Percentiles rank a stretch among this genome's conserved stretches.
Conservation (phyloP, 92 coral and sea anemone genomes). For the Hydrozoanthus gracilis region DNA sequence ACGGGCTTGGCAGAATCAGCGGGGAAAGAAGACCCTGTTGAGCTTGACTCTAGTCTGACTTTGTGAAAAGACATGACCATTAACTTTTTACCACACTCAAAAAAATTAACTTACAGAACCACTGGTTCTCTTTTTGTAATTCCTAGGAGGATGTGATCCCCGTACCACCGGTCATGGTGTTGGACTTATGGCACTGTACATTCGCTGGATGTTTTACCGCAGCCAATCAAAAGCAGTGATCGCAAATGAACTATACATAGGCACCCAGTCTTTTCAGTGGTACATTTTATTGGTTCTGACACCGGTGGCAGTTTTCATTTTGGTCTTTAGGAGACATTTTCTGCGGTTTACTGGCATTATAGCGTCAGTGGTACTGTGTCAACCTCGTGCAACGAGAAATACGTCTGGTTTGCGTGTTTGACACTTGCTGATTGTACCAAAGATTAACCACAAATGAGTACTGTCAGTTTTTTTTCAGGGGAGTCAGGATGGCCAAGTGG, state of each 20-base stretch:
- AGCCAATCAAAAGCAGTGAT: neutral
- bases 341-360: constrained; percentile 1
- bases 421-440: no score
- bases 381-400: neutral
- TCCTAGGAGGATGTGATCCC: constrained; percentile 14
- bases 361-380: neutral
- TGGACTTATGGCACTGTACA: constrained; percentile 19
- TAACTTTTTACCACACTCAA: no score
- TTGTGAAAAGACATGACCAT: no score
- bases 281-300: neutral
- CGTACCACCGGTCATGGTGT: constrained; percentile 32
- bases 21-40: no score
- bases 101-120: no score
- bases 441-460: no score
- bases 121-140: no score
- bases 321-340: constrained; percentile 21
- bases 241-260: neutral
- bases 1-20: no score
- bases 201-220: constrained; percentile 14
- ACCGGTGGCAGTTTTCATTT: neutral
- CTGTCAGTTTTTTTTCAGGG: neutral
- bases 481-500: no score
- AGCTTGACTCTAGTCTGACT: no score
- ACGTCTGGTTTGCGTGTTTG: neutral
- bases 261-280: constrained; percentile 13